Percentiles rank a stretch among this genome's conserved stretches.
Conservation (phyloP, 2,113 vertebrate species). For the Malurus alboscapulatus region DNA sequence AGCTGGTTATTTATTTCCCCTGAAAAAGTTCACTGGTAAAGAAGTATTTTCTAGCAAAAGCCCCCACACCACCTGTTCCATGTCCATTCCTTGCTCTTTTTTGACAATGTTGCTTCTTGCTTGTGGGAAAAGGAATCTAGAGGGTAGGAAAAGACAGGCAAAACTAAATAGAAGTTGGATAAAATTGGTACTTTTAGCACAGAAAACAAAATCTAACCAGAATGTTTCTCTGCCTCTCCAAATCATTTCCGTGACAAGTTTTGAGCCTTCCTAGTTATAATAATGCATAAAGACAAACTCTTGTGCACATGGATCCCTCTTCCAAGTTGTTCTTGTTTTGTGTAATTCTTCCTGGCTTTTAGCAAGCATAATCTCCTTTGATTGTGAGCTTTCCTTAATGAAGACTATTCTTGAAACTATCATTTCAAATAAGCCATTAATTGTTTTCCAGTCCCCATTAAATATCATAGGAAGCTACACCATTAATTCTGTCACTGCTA, state of each 20-base stretch:
- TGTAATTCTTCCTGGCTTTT: constrained; percentile 25
- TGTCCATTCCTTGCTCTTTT: neutral
- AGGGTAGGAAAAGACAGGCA: neutral
- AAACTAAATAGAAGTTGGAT: neutral
- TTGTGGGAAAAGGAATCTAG: neutral
- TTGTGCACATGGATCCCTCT: neutral
- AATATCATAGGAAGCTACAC: constrained; percentile 50
- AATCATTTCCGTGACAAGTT: neutral
- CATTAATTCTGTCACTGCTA: constrained; percentile 49
- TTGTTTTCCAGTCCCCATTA: constrained; percentile 41
- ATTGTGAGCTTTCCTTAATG: constrained; percentile 21
- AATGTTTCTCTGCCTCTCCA: neutral
- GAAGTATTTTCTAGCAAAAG: neutral
- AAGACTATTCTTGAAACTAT: constrained; percentile 42
- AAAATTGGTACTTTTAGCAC: neutral
- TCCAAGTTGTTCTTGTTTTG: neutral
- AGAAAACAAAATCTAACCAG: neutral
- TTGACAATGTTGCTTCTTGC: neutral
- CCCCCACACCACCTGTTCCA: neutral
- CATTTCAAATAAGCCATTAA: constrained; percentile 61
- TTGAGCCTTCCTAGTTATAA: neutral
- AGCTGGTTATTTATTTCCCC: neutral
- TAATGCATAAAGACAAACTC: neutral
- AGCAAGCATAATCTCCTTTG: constrained; percentile 38
- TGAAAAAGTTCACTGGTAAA: neutral